These are phyloP conservation scores for Vespertilio murinus DNA, from an alignment of 2,797 vertebrate species.

Conservation along the genomic window DNA sequence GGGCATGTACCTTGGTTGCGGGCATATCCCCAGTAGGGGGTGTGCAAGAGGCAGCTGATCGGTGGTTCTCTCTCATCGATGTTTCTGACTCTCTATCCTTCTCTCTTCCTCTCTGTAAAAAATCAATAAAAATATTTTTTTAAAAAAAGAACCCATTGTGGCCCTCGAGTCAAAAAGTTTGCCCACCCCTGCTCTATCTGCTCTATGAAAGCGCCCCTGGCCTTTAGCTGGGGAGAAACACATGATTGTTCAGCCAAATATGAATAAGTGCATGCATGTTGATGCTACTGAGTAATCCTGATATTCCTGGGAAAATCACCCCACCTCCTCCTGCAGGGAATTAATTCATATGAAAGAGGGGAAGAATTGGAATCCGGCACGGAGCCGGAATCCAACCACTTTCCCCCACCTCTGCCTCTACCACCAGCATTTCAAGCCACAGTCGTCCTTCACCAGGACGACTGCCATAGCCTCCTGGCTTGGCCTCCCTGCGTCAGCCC, in stretches of 20 bases:
- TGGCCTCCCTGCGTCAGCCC: background rate
- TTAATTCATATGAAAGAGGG: background rate
- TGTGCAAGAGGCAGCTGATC: too few species aligned
- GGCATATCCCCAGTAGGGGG: too few species aligned
- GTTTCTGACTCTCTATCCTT: too few species aligned
- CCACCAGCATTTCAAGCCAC: background rate
- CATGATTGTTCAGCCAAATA: background rate
- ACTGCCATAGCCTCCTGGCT: background rate
- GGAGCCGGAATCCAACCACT: background rate
- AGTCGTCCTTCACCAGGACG: background rate
- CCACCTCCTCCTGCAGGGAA: background rate
- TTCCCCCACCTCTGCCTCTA: background rate
- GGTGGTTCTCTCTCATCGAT: too few species aligned
- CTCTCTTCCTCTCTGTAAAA: too few species aligned
- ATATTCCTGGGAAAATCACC: background rate
- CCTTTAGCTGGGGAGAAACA: background rate
- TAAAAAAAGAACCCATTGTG: too few species aligned
- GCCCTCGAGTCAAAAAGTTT: too few species aligned
- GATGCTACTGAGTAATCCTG: background rate
- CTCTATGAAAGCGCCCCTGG: background rate
- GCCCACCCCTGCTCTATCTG: too few species aligned
- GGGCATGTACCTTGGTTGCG: too few species aligned
- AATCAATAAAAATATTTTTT: too few species aligned
- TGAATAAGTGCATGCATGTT: too few species aligned
- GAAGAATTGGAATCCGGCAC: background rate